Evolutionary conservation across 2,797 vertebrate genomes (phyloP).

Genomic region (Pseudotriccus pelzelni): DNA sequence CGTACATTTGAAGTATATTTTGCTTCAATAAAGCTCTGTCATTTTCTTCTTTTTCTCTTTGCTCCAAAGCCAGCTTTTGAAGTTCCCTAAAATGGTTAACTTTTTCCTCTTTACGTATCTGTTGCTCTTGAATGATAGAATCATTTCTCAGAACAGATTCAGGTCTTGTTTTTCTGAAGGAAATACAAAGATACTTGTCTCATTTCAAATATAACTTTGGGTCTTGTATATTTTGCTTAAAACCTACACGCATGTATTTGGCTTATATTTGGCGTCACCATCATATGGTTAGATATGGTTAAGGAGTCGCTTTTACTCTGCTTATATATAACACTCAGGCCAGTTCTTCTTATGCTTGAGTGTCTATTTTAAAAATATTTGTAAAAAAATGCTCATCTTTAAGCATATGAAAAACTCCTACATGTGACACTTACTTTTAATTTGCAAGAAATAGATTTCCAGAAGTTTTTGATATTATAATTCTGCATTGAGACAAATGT

Average conservation of each 20-base stretch:
- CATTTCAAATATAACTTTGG: background rate
- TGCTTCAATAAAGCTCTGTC: conserved; percentile 73
- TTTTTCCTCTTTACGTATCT: conserved; percentile 76
- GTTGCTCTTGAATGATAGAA: conserved; percentile 72
- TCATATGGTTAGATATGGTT: background rate
- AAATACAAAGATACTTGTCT: background rate
- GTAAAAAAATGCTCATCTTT: background rate
- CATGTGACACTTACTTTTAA: background rate
- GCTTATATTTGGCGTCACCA: background rate
- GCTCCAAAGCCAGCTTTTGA: conserved; percentile 73
- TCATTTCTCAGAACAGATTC: conserved; percentile 75
- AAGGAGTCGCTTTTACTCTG: background rate
- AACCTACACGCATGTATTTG: background rate
- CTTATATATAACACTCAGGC: background rate
- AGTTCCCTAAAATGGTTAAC: conserved; percentile 82
- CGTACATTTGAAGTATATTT: conserved; percentile 77
- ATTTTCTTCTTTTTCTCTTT: conserved; percentile 72
- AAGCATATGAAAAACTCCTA: background rate
- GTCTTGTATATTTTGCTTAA: background rate
- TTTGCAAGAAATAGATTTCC: background rate
- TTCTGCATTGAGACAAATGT: background rate
- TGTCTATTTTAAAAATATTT: background rate
- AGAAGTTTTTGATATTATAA: background rate
- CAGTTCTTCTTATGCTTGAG: background rate
- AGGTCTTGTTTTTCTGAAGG: conserved; percentile 72